phyloP scores from a whole-genome alignment of 1,140 invertebrate species.

The Papilio aristodemus region DNA sequence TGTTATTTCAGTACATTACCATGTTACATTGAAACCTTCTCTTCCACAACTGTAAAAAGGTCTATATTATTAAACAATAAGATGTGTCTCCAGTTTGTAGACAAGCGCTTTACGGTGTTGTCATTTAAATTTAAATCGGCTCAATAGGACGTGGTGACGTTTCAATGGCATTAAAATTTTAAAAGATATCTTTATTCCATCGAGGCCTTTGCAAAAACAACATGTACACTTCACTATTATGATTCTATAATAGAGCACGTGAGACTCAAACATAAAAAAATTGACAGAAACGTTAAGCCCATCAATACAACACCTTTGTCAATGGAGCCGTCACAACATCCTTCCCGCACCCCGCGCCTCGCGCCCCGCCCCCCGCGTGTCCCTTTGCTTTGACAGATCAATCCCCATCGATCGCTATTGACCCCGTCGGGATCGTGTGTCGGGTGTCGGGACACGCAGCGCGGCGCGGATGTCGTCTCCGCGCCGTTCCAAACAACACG shows the following conservation, averaged over 20 bases:
- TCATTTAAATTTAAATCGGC: not conserved
- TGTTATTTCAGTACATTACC: no score
- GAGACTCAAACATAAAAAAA: not conserved
- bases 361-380: not conserved
- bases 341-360: not conserved
- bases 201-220: not conserved
- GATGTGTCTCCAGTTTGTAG: no score
- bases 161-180: not conserved
- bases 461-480: slow-evolving; percentile 4
- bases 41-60: no score
- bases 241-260: not conserved
- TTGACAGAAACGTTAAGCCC: slow-evolving; percentile 3
- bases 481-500: not conserved
- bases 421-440: not conserved
- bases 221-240: not conserved
- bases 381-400: not conserved
- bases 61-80: no score
- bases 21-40: no score
- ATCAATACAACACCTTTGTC: slow-evolving; percentile 11
- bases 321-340: slow-evolving; percentile 7
- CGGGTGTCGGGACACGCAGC: not conserved
- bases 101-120: no score
- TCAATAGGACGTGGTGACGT: not conserved
- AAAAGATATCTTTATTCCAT: not conserved
- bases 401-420: slow-evolving; percentile 14